Conservation (phyloP, 2,888 invertebrate genomes). For the Quadroppia sp. region DNA sequence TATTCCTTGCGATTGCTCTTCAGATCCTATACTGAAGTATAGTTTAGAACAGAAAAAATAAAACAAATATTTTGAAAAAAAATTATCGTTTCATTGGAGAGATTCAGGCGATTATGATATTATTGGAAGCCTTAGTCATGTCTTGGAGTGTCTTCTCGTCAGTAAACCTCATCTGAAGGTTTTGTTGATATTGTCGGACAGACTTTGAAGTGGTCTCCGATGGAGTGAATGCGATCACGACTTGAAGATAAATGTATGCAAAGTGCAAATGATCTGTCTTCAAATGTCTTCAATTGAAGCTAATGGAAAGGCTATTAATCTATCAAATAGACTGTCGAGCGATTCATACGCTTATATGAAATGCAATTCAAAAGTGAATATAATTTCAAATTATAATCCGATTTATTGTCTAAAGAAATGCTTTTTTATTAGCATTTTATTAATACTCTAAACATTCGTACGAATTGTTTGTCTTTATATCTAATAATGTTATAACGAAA, state of each 20-base stretch:
- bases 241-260: conserved; percentile 31
- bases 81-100: too few species aligned
- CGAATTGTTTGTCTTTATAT: background rate
- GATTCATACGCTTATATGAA: background rate
- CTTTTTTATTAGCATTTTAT: conserved; percentile 16
- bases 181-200: conserved; percentile 19
- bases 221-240: conserved; percentile 32
- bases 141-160: conserved; percentile 5
- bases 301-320: conserved; percentile 30
- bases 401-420: conserved; percentile 23
- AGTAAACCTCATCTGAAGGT: conserved; percentile 22
- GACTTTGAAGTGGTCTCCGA: conserved; percentile 21
- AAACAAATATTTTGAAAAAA: background rate
- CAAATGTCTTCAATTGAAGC: background rate
- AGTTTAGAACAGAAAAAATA: background rate
- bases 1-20: background rate
- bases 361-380: background rate
- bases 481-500: conserved; percentile 30
- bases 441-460: background rate
- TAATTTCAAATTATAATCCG: conserved; percentile 20
- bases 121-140: background rate
- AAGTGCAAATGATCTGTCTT: conserved; percentile 24
- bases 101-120: conserved; percentile 27
- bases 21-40: background rate
- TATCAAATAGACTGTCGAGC: conserved; percentile 27